These are phyloP conservation scores for Hypselothyrea guttata DNA, from an alignment of 2,888 invertebrate genomes.

Conservation along the genomic window DNA sequence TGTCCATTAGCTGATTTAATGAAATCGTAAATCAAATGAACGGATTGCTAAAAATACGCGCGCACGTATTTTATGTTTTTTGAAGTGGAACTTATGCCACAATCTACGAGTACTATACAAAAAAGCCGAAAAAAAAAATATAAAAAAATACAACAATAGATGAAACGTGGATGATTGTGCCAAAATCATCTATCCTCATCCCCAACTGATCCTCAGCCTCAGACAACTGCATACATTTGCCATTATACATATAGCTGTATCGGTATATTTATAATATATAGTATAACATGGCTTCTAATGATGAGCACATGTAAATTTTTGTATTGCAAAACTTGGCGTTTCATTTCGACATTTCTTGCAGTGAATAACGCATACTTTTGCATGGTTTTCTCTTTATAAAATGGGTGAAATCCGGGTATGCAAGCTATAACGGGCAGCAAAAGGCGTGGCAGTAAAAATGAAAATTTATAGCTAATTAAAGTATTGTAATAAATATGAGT, in stretches of 20 bases:
- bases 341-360: constrained; percentile 69
- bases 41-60: constrained; percentile 69
- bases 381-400: constrained; percentile 41
- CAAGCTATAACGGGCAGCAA: no score
- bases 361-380: constrained; percentile 69
- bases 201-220: constrained; percentile 8
- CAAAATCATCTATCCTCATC: constrained; percentile 38
- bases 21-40: constrained; percentile 75
- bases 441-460: no score
- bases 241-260: constrained; percentile 13
- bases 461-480: no score
- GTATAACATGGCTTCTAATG: constrained; percentile 51
- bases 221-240: constrained; percentile 11
- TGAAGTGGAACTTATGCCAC: constrained; percentile 76
- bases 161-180: constrained; percentile 72
- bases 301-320: constrained; percentile 73
- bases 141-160: constrained; percentile 69
- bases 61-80: constrained; percentile 75
- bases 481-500: no score
- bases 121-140: constrained; percentile 10
- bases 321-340: constrained; percentile 75
- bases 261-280: background rate
- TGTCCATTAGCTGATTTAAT: constrained; percentile 78
- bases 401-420: no score
- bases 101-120: constrained; percentile 40